Evolutionary conservation across 2,888 invertebrate species (phyloP), one percentile per base, ranked within the genome.

Genomic region (Sylvicola cinctus): DNA sequence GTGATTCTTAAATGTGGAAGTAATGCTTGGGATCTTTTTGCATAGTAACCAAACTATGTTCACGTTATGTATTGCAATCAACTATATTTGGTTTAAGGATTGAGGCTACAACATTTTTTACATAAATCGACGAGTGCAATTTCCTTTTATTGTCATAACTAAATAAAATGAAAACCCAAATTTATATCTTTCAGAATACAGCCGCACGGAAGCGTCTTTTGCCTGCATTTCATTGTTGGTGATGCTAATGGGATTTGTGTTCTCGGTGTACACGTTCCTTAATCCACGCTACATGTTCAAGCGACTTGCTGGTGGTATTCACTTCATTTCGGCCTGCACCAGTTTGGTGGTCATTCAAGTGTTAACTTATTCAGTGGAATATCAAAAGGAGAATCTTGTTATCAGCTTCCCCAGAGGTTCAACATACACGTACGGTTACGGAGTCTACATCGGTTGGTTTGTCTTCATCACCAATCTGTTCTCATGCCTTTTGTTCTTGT

Each of bases 251-350:
- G 81, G 81, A 1, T 73, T 78, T 34, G 66, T 74, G 2, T 84
- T 85, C 54, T 81, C 84, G 5, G 66, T 75, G 41, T 87, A 87
- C 52, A 83, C 84, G 12, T 78, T 87, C 51, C 64, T 68, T 42
- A 78, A 85, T 49, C 79, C 83, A 3, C 68, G 85, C 4, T 87
- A 87, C 52, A 85, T 81, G 74, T 84, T 83, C 61, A 87, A 87
- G 52, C 63, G 87, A 26, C 63, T 87, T 16, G 81, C 85, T 3
- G 83, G 79, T 1, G 77, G 80, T 14, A 75, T 85, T 39, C 79
- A 84, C 50, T 73, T 87, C 46, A 76, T 87, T 38, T 73, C 80
- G 70, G 85, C 76, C 35, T 72, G 77, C 3, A 78, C 80, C 40
- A 70, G 75, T 11, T 65, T 85, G 43, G 81, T 84, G 2, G 80